A percentile compares a stretch with the other conserved stretches of the same genome.
Evolutionary conservation across 2,888 invertebrate genomes (phyloP).

Genomic region (Caenorhabditis wallacei): DNA sequence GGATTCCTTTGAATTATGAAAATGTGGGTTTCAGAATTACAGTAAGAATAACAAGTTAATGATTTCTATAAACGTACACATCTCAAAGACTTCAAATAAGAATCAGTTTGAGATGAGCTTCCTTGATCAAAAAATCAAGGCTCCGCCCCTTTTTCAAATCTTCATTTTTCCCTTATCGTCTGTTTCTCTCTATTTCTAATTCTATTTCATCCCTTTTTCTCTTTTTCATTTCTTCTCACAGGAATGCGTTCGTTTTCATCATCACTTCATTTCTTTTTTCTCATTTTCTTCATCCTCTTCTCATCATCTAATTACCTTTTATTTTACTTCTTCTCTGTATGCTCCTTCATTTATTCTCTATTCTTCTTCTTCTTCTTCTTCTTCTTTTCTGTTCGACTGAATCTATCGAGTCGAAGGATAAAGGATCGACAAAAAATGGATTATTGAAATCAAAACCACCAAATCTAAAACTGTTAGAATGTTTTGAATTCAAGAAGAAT

Average conservation of each 20-base stretch:
- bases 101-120: too few relatives aligned
- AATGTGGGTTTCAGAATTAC: too few relatives aligned
- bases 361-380: neutral
- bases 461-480: conserved; percentile 64
- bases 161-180: conserved; percentile 7
- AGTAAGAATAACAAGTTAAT: too few relatives aligned
- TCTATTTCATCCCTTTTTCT: conserved; percentile 2
- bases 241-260: conserved; percentile 43
- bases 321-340: conserved; percentile 15
- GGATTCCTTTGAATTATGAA: too few relatives aligned
- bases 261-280: neutral
- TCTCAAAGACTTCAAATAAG: too few relatives aligned
- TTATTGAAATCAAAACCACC: conserved; percentile 17
- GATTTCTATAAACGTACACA: too few relatives aligned
- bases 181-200: conserved; percentile 19
- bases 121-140: neutral
- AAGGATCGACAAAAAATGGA: neutral
- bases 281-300: conserved; percentile 5
- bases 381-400: neutral
- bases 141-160: conserved; percentile 16
- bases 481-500: conserved; percentile 68
- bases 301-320: conserved; percentile 4
- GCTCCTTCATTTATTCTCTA: neutral
- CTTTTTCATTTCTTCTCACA: conserved; percentile 6
- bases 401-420: conserved; percentile 1